phyloP scores from a whole-genome alignment of 1,140 invertebrate genomes.

The Reticulitermes speratus region DNA sequence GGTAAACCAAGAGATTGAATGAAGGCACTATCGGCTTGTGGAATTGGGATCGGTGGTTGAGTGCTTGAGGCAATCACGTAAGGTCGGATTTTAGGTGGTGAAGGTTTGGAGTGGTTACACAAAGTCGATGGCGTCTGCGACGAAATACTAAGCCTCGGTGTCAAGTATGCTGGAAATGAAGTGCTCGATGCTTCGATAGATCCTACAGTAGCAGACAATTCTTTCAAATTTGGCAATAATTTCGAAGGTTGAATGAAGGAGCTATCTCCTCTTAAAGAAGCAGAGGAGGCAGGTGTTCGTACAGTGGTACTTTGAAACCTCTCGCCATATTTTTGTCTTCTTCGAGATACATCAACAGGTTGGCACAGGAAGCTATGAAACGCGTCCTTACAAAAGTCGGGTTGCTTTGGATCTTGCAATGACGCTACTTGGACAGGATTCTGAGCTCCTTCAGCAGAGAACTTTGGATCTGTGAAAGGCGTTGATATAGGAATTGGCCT shows the following conservation, averaged over 20 bases:
- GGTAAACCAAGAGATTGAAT: neutral
- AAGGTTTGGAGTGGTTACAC: neutral
- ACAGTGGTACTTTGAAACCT: neutral
- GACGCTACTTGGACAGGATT: neutral
- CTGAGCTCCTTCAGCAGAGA: neutral
- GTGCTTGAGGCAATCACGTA: neutral
- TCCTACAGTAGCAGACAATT: neutral
- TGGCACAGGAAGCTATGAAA: slow-evolving; percentile 22
- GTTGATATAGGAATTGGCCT: neutral
- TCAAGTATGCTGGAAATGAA: neutral
- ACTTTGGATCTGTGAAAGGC: neutral
- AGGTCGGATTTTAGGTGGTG: neutral
- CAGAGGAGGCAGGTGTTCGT: neutral
- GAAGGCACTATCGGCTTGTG: neutral
- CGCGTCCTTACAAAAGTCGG: neutral
- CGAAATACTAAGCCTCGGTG: neutral
- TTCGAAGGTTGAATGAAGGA: slow-evolving; percentile 11
- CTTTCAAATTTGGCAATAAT: neutral
- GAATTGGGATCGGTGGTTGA: neutral
- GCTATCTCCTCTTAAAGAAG: neutral
- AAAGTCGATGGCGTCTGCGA: neutral
- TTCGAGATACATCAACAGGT: neutral
- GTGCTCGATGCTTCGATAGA: neutral
- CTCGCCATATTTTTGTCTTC: neutral
- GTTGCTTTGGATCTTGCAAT: neutral